Conservation (phyloP, 2,797 vertebrate genomes). For the Miichthys miiuy region DNA sequence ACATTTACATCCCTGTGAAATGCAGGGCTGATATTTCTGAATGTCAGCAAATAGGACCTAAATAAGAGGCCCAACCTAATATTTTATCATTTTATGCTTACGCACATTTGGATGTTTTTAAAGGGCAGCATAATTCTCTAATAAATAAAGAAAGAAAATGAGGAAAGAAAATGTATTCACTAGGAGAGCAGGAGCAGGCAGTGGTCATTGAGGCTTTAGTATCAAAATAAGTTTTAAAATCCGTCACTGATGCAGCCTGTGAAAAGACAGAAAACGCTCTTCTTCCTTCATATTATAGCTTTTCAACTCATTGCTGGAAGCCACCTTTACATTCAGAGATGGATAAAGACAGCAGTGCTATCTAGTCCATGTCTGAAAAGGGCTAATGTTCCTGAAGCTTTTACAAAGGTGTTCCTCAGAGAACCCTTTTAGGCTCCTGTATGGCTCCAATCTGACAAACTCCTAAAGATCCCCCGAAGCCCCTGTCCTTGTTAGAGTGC, state of each 20-base stretch:
- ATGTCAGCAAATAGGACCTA: constrained; percentile 2
- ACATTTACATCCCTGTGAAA: constrained; percentile 8
- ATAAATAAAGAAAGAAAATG: not conserved
- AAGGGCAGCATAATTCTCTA: not conserved
- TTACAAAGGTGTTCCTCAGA: constrained; percentile 7
- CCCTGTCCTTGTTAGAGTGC: constrained; percentile 21
- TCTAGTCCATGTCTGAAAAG: not conserved
- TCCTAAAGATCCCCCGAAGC: constrained; percentile 19
- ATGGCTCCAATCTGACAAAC: constrained; percentile 39
- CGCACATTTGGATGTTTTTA: not conserved
- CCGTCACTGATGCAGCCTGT: not conserved
- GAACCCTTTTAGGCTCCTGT: not conserved
- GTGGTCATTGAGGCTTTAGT: too few relatives aligned
- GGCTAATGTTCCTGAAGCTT: not conserved
- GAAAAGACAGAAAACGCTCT: not conserved
- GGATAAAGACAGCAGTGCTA: not conserved
- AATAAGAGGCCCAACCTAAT: not conserved
- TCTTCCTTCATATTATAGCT: not conserved
- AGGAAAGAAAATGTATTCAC: not conserved
- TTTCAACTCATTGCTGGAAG: not conserved
- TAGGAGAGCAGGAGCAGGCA: not conserved
- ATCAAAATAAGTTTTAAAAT: not conserved
- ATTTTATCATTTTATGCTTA: not conserved
- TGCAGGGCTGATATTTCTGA: constrained; percentile 12
- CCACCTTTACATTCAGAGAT: too few relatives aligned